A percentile compares a stretch with the other conserved stretches of the same genome.
Evolutionary conservation across 1,140 invertebrate genomes (phyloP).

Genomic region (Aphelinus certus): DNA sequence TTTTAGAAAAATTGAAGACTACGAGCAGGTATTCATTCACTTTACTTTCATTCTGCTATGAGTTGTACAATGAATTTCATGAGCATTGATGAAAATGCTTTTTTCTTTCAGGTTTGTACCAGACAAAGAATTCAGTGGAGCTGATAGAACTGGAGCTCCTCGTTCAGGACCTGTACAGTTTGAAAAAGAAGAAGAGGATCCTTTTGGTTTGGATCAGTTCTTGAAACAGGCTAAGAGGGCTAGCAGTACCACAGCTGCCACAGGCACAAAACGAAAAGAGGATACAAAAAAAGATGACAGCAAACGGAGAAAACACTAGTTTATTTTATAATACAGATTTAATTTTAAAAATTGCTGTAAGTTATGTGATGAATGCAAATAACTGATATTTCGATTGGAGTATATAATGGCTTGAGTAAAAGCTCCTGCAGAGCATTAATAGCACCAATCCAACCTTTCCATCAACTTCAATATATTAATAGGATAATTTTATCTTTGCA

Average conservation of each 20-base stretch:
- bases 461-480: too few relatives aligned
- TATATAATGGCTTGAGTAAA: too few relatives aligned
- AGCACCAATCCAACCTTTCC: too few relatives aligned
- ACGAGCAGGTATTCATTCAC: conserved; percentile 77
- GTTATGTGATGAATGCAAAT: too few relatives aligned
- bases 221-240: conserved; percentile 95
- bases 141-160: conserved; percentile 73
- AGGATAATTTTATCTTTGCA: too few relatives aligned
- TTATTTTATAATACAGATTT: background rate
- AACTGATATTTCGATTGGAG: too few relatives aligned
- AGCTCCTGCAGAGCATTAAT: too few relatives aligned
- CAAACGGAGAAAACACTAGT: conserved; percentile 33
- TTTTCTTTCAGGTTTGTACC: conserved; percentile 84
- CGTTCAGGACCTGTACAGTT: conserved; percentile 97
- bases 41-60: background rate
- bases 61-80: background rate
- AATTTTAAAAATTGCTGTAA: too few relatives aligned
- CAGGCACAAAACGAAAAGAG: conserved; percentile 59
- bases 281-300: conserved; percentile 57
- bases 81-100: conserved; percentile 2
- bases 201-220: conserved; percentile 97
- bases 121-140: conserved; percentile 95
- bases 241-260: conserved; percentile 64
- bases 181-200: conserved; percentile 92
- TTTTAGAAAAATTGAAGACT: conserved; percentile 84